Evolutionary conservation across 2,888 invertebrate genomes (phyloP), one percentile per base, ranked within the genome.

Genomic region (Noctua janthina): DNA sequence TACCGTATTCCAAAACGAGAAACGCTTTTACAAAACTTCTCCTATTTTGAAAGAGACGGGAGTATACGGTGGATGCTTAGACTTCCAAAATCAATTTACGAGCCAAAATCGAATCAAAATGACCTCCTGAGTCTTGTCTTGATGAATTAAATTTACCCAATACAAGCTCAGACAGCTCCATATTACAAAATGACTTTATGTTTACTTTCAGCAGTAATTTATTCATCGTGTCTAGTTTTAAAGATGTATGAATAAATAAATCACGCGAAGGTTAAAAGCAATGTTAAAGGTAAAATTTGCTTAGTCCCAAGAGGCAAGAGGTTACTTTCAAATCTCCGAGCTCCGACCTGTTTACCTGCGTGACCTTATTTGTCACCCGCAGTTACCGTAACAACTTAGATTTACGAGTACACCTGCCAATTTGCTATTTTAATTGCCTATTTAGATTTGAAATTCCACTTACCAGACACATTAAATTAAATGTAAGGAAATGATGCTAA

Each of bases 301-400:
- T 72, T 72, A 79, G 76, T 70, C 70, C 71, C 81, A 79, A 84
- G 81, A 78, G 83, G 77, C 79, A 78, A 83, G 81, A 81, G 83
- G 79, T 87, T 85, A 74, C 84, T 83, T 83, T 79, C 82, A 75
- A 82, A 74, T 79, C 85, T 80, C 66, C 51, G 79, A 74, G 79
- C 85, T 80, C 66, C 51, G 79, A 87, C 78, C 86, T 86, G 88
- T 91, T 35, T 91, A 88, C 85, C 85, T 88, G 69, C 73, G 78
- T 84, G 91, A 91, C 92, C 92, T 92, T 90, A 91, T 88, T 90
- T 87, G 90, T 87, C 88, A 88, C 88, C 87, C 90, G 91, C 83
- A 86, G 79, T 83, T 78, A 78, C 84, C 49, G 70, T 77, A 74
- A 72, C 76, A 83, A 83, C 81, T 79, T 76, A 68, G 82, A 85